Conservation (phyloP, 2,113 vertebrate genomes). For the Burhinus bistriatus region DNA sequence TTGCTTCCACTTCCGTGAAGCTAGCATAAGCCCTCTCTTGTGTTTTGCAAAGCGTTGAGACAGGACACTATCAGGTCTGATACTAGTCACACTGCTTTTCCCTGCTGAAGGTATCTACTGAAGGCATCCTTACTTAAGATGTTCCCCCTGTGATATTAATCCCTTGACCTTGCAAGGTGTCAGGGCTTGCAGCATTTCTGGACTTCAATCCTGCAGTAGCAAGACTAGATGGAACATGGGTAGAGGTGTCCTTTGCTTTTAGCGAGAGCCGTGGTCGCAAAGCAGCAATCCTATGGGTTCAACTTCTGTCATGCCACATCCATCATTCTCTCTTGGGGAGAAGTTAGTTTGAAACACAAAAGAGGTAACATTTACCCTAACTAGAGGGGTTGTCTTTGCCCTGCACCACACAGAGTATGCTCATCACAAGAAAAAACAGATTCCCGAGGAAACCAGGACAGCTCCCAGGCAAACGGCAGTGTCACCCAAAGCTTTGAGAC, state of each 20-base stretch:
- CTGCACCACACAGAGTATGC: not conserved
- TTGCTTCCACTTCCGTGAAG: not conserved
- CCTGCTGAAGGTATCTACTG: not conserved
- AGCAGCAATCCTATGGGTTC: not conserved
- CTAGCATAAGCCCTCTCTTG: not conserved
- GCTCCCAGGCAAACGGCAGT: not conserved
- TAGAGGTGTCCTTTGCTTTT: not conserved
- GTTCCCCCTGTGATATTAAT: not conserved
- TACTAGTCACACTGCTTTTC: not conserved
- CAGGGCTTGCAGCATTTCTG: not conserved
- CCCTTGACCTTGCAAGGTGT: not conserved
- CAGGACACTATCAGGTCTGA: not conserved
- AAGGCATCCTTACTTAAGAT: not conserved
- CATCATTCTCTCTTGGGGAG: not conserved
- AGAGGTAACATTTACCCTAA: not conserved
- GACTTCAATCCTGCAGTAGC: not conserved
- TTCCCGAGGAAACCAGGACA: not conserved
- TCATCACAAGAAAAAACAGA: not conserved
- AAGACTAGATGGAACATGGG: not conserved
- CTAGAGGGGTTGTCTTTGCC: rapidly evolving
- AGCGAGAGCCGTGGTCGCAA: too few species aligned
- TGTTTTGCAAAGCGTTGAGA: not conserved
- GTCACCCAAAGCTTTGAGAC: too few species aligned
- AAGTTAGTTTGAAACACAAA: not conserved
- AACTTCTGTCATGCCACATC: not conserved